Conservation (phyloP, 1,140 invertebrate genomes). For the Polypedilum vanderplanki region DNA sequence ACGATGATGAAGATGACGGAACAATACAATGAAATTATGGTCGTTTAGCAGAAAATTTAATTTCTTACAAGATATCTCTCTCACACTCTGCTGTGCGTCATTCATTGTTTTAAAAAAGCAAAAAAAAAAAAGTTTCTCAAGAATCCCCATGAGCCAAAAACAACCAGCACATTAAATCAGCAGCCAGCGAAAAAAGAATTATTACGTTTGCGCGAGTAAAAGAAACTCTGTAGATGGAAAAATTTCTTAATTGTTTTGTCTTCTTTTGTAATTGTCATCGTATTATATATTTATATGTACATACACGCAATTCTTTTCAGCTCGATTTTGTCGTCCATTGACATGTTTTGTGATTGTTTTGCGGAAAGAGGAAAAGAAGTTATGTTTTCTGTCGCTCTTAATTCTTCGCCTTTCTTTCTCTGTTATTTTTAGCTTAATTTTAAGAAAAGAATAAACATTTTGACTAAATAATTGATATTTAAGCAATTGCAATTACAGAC, state of each 20-base stretch:
- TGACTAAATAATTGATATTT: no score
- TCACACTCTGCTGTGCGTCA: background rate
- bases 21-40: conserved; percentile 9
- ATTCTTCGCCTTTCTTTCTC: background rate
- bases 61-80: background rate
- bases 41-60: conserved; percentile 16
- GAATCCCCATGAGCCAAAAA: background rate
- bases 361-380: background rate
- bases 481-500: no score
- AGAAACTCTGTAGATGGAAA: background rate
- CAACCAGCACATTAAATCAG: background rate
- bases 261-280: background rate
- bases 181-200: background rate
- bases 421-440: no score
- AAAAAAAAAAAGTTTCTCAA: background rate
- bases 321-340: conserved; percentile 2
- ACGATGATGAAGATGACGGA: background rate
- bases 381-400: conserved; percentile 12
- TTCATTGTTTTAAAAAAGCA: background rate
- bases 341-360: background rate
- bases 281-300: background rate
- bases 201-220: background rate
- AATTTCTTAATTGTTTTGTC: conserved; percentile 14
- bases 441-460: no score
- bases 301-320: background rate